Evolutionary conservation across 2,888 invertebrate genomes (phyloP).

Genomic region (Dichetophora obliterata): DNA sequence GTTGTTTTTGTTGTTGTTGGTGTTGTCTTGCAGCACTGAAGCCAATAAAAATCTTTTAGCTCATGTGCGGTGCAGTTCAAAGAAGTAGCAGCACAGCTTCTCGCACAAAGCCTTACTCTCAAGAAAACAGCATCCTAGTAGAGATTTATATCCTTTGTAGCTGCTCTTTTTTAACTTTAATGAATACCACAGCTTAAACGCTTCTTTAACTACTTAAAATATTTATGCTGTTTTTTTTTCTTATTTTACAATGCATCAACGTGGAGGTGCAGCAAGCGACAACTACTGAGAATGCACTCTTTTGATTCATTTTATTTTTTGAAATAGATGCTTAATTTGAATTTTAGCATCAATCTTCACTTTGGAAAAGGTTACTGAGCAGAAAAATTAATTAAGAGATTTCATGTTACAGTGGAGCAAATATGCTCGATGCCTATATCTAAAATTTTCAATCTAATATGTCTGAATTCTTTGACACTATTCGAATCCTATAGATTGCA

Average conservation of each 20-base stretch:
- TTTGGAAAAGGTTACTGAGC: background rate
- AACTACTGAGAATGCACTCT: conserved; percentile 14
- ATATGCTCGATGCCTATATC: too few relatives aligned
- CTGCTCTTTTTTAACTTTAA: conserved; percentile 10
- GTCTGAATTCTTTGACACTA: too few relatives aligned
- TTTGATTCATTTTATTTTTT: background rate
- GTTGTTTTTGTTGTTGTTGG: background rate
- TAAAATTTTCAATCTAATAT: too few relatives aligned
- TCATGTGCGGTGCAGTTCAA: background rate
- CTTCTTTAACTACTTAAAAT: background rate
- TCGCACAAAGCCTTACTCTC: background rate
- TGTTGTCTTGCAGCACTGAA: conserved; percentile 37
- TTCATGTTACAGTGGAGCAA: background rate
- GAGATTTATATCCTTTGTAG: background rate
- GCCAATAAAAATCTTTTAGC: conserved; percentile 57
- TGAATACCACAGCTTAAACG: conserved; percentile 25
- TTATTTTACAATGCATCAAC: conserved; percentile 14
- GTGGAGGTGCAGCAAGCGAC: background rate
- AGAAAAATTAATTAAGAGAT: background rate
- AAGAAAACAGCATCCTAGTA: background rate
- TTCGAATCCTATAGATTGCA: too few relatives aligned
- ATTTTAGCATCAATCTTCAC: conserved; percentile 10
- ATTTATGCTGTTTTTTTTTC: background rate
- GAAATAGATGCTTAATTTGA: background rate
- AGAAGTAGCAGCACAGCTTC: background rate